phyloP scores from a whole-genome alignment of 2,113 vertebrate species.

The Embiotoca jacksoni region DNA sequence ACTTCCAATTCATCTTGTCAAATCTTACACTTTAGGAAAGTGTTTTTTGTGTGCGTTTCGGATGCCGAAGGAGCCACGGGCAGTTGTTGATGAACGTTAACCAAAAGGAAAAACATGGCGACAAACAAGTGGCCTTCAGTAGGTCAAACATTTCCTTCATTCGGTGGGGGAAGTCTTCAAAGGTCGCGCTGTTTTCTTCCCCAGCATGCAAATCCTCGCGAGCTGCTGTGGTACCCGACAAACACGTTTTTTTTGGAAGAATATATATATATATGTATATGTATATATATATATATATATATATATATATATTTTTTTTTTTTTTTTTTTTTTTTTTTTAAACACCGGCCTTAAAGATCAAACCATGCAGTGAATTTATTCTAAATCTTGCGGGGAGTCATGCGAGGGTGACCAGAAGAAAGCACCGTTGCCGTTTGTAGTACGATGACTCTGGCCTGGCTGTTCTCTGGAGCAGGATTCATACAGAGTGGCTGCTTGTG shows the following conservation, averaged over 20 bases:
- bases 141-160: not conserved
- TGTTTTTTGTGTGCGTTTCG: not conserved
- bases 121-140: not conserved
- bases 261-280: too few relatives aligned
- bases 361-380: not conserved
- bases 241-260: not conserved
- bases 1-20: not conserved
- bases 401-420: not conserved
- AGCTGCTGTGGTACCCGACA: not conserved
- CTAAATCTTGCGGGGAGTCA: not conserved
- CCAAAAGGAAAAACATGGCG: not conserved
- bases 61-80: not conserved
- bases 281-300: too few relatives aligned
- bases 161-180: not conserved
- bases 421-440: not conserved
- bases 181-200: not conserved
- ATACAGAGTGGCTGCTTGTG: not conserved
- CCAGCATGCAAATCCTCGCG: not conserved
- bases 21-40: not conserved
- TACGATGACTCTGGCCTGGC: slow-evolving; percentile 1
- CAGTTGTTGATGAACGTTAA: not conserved
- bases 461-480: not conserved
- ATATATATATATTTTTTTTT: too few relatives aligned
- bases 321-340: too few relatives aligned
- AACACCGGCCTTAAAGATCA: not conserved